A percentile compares a stretch with the other conserved stretches of the same genome.
These are phyloP conservation scores for Microchrysa polita DNA, from an alignment of 2,888 invertebrate species.

Conservation along the genomic window DNA sequence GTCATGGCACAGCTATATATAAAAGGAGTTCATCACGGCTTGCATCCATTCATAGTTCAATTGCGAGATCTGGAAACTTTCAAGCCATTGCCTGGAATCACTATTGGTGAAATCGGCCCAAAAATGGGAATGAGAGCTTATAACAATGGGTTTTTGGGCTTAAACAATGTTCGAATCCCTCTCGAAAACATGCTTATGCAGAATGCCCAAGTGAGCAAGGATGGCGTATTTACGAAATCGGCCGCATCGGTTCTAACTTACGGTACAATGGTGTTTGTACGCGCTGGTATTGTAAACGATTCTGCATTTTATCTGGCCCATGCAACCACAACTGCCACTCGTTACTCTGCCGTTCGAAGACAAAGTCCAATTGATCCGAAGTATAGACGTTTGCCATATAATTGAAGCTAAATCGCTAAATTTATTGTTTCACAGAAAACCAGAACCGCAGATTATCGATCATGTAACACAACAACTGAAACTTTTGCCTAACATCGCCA, in stretches of 20 bases:
- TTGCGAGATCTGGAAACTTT: slow-evolving; percentile 89
- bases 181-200: slow-evolving; percentile 92
- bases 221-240: slow-evolving; percentile 87
- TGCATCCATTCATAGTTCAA: slow-evolving; percentile 94
- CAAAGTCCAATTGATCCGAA: slow-evolving; percentile 87
- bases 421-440: slow-evolving; percentile 68
- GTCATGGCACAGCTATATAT: slow-evolving; percentile 92
- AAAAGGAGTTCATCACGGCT: slow-evolving; percentile 83
- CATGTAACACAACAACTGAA: slow-evolving; percentile 95
- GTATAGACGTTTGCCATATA: slow-evolving; percentile 64
- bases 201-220: slow-evolving; percentile 91
- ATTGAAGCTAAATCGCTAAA: too few species aligned
- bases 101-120: slow-evolving; percentile 93
- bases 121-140: slow-evolving; percentile 92
- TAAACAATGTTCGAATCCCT: slow-evolving; percentile 88
- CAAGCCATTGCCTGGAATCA: slow-evolving; percentile 84
- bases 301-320: slow-evolving; percentile 80
- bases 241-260: slow-evolving; percentile 86
- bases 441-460: slow-evolving; percentile 91
- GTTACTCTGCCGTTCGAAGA: slow-evolving; percentile 89
- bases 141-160: slow-evolving; percentile 93
- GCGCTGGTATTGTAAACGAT: slow-evolving; percentile 85
- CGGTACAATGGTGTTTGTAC: slow-evolving; percentile 87
- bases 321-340: slow-evolving; percentile 86
- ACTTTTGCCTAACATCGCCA: slow-evolving; percentile 84